phyloP scores from a whole-genome alignment of 2,888 invertebrate genomes.

The Drosophila setosimentum region DNA sequence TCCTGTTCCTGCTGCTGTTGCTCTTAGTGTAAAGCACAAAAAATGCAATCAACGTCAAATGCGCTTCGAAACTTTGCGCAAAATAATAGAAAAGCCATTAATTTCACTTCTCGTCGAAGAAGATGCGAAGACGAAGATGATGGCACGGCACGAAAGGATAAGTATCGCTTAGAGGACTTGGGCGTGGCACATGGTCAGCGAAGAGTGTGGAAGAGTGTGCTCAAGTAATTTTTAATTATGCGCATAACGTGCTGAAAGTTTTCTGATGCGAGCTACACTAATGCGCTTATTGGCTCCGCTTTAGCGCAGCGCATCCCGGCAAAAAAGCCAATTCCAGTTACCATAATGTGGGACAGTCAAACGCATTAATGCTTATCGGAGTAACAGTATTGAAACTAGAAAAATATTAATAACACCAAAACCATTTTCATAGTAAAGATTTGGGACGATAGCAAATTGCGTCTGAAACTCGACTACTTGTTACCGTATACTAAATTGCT shows the following conservation, averaged over 20 bases:
- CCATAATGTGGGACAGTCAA: slow-evolving; percentile 5
- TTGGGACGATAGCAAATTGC: neutral
- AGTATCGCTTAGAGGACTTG: slow-evolving; percentile 21
- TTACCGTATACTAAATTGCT: slow-evolving; percentile 12
- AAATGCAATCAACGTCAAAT: slow-evolving; percentile 79
- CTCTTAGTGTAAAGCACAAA: slow-evolving; percentile 57
- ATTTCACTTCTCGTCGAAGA: slow-evolving; percentile 80
- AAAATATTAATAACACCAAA: slow-evolving; percentile 12
- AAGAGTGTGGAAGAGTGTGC: slow-evolving; percentile 13
- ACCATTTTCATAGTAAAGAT: slow-evolving; percentile 14
- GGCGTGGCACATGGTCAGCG: slow-evolving; percentile 39
- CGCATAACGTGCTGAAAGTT: slow-evolving; percentile 70
- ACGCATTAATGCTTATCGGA: slow-evolving; percentile 8
- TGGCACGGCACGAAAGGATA: slow-evolving; percentile 2
- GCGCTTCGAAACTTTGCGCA: slow-evolving; percentile 79
- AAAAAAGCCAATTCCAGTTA: slow-evolving; percentile 22
- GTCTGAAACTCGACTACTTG: neutral
- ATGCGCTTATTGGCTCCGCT: slow-evolving; percentile 65
- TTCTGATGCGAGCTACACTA: slow-evolving; percentile 49
- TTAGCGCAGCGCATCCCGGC: slow-evolving; percentile 10
- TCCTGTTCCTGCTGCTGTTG: slow-evolving; percentile 1
- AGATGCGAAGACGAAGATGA: slow-evolving; percentile 26
- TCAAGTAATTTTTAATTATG: slow-evolving; percentile 77
- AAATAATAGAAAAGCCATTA: slow-evolving; percentile 80
- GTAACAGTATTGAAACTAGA: neutral